A percentile compares a stretch with the other conserved stretches of the same genome.
Conservation (phyloP, 2,113 vertebrate genomes). For the Cheirogaleus medius region DNA sequence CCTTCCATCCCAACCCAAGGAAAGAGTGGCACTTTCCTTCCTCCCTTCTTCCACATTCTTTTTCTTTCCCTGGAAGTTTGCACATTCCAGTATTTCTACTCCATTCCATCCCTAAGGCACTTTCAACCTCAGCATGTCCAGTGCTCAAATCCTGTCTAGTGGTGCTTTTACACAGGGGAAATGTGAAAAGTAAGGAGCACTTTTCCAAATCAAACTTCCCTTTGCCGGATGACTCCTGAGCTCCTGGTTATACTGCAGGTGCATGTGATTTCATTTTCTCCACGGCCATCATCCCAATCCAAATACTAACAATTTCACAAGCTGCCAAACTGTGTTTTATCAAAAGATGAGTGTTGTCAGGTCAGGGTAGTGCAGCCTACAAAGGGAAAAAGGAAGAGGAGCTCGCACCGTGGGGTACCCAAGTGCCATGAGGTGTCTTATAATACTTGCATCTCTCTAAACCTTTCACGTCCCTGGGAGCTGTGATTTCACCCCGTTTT, state of each 20-base stretch:
- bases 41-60: background rate
- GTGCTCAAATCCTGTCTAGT: background rate
- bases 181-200: background rate
- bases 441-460: background rate
- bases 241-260: background rate
- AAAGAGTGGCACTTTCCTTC: background rate
- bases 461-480: background rate
- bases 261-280: background rate
- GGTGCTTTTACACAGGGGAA: background rate
- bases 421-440: background rate
- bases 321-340: background rate
- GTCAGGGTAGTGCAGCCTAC: background rate
- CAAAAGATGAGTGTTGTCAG: background rate
- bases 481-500: background rate
- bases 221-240: constrained; percentile 5
- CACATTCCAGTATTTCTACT: background rate
- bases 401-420: background rate
- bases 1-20: background rate
- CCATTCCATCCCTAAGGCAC: background rate
- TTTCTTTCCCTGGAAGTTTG: background rate
- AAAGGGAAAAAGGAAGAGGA: background rate
- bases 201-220: background rate
- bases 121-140: background rate
- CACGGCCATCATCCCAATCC: background rate
- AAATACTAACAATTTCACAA: background rate